Evolutionary conservation across 2,113 vertebrate genomes (phyloP).

Genomic region (Aspiorhynchus laticeps): DNA sequence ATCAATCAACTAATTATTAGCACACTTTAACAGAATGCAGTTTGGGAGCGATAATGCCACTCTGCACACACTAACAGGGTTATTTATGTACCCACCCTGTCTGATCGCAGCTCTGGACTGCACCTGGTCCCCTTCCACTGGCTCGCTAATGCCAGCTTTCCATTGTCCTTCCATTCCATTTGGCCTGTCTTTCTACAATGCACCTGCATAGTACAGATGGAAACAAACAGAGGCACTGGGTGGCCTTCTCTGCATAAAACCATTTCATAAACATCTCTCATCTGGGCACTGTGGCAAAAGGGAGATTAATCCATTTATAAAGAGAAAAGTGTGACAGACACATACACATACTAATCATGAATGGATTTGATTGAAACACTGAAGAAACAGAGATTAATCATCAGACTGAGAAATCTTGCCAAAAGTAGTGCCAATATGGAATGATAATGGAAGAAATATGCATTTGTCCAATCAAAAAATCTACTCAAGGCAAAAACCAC

Average conservation of each 20-base stretch:
- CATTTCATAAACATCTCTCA: constrained; percentile 44
- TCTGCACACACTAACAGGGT: constrained; percentile 20
- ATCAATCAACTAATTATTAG: neutral
- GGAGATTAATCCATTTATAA: constrained; percentile 20
- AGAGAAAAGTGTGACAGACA: constrained; percentile 28
- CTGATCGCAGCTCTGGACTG: constrained; percentile 40
- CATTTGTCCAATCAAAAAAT: neutral
- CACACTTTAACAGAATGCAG: neutral
- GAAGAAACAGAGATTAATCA: neutral
- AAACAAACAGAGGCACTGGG: constrained; percentile 42
- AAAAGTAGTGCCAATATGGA: constrained; percentile 9
- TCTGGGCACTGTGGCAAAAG: constrained; percentile 47
- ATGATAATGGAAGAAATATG: neutral
- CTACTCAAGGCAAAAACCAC: neutral
- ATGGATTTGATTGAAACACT: constrained; percentile 29
- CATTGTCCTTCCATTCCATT: constrained; percentile 56
- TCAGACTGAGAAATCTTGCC: neutral
- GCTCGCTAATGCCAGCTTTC: constrained; percentile 48
- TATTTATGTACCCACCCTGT: constrained; percentile 36
- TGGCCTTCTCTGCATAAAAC: constrained; percentile 39
- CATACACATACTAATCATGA: constrained; percentile 12
- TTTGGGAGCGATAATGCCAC: constrained; percentile 21
- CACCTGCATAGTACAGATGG: constrained; percentile 49
- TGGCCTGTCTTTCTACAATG: constrained; percentile 46
- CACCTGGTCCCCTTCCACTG: constrained; percentile 54